Conservation (phyloP, 2,888 invertebrate species). For the Choreutis nemorana region DNA sequence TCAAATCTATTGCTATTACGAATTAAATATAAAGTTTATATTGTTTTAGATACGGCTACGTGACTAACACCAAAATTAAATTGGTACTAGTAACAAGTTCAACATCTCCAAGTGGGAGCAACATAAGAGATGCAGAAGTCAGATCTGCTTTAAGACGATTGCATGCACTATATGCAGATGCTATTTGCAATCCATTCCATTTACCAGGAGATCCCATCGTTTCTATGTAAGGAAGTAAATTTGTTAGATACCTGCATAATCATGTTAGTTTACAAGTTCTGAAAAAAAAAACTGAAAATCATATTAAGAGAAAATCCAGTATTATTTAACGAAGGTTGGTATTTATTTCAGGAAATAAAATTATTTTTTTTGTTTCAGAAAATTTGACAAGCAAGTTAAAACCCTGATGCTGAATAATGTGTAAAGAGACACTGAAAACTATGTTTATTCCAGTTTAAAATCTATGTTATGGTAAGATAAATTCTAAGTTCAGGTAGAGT, state of each 20-base stretch:
- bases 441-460: too few relatives aligned
- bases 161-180: constrained; percentile 92
- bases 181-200: constrained; percentile 97
- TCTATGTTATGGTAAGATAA: too few relatives aligned
- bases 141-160: constrained; percentile 85
- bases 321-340: too few relatives aligned
- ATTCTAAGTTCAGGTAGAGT: too few relatives aligned
- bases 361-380: constrained; percentile 49
- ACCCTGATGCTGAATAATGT: constrained; percentile 64
- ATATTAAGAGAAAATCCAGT: background rate
- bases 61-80: constrained; percentile 96
- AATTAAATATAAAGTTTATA: background rate
- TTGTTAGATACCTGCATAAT: background rate
- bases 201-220: constrained; percentile 88
- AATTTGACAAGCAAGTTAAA: constrained; percentile 73
- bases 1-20: background rate
- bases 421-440: too few relatives aligned
- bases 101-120: constrained; percentile 87
- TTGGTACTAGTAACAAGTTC: constrained; percentile 93
- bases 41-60: constrained; percentile 84
- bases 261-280: too few relatives aligned
- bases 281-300: background rate
- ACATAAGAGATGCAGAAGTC: constrained; percentile 92
- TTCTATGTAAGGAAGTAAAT: constrained; percentile 76
- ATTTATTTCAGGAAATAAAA: constrained; percentile 1